A percentile compares a stretch with the other conserved stretches of the same genome.
These are phyloP conservation scores for Drosophila sproati DNA, from an alignment of 1,140 invertebrate genomes.

Conservation along the genomic window DNA sequence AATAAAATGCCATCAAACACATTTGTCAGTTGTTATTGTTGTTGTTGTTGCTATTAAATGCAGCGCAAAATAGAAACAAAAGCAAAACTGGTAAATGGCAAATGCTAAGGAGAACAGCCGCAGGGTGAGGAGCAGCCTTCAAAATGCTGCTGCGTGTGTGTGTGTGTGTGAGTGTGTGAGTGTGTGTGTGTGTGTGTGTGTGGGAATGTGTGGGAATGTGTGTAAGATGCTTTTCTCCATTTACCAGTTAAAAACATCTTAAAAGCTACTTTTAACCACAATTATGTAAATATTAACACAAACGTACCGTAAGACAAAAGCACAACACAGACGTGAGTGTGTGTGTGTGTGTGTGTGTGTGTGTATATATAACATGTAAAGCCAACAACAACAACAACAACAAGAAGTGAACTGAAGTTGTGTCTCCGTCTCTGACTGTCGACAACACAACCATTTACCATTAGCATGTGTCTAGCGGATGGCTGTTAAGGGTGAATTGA, in stretches of 20 bases:
- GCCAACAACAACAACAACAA: conserved; percentile 16
- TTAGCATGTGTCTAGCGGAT: conserved; percentile 61
- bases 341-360: conserved; percentile 7
- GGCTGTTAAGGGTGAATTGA: background rate
- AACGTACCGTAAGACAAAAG: conserved; percentile 62
- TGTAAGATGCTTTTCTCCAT: conserved; percentile 34
- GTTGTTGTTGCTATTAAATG: conserved; percentile 52
- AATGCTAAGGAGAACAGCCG: background rate
- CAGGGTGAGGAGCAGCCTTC: too few relatives aligned
- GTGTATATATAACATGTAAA: conserved; percentile 11
- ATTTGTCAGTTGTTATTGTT: conserved; percentile 37
- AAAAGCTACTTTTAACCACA: conserved; percentile 81
- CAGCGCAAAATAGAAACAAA: conserved; percentile 53
- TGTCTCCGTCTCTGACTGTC: conserved; percentile 50
- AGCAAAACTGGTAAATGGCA: conserved; percentile 41
- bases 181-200: background rate
- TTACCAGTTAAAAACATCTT: conserved; percentile 78
- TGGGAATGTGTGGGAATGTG: background rate
- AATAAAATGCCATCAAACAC: conserved; percentile 48
- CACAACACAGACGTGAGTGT: conserved; percentile 17
- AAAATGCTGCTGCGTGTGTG: too few relatives aligned
- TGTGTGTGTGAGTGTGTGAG: too few relatives aligned
- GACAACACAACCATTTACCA: conserved; percentile 69
- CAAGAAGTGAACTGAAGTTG: conserved; percentile 46
- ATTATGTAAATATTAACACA: conserved; percentile 82